Evolutionary conservation across 2,113 vertebrate species (phyloP), one percentile per base, ranked within the genome.

Genomic region (Apaloderma vittatum): DNA sequence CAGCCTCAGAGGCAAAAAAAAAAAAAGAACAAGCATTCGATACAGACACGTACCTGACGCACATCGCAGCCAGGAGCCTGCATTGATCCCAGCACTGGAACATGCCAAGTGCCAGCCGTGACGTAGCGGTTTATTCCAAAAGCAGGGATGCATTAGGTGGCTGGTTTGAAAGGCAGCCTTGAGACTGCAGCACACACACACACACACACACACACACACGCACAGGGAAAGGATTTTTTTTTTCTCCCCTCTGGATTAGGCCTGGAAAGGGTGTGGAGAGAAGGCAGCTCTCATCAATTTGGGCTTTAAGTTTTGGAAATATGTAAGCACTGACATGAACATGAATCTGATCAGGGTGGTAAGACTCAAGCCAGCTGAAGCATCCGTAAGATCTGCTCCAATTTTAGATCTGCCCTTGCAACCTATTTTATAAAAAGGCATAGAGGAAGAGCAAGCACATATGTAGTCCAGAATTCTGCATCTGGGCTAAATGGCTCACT

Each of bases 11-110:
- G 51, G 8, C 5, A 22, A 15, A 59, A 15, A 10, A 26, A 27
- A 54, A 49, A 37, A 81, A 27, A 54, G 46, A 37, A 81, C 49
- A n/a, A 37, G 51, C 96, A 12, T 73, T 88, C 48, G 17, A 59
- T 6, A 9, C 18, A 90, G 57, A 59, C 93, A 97, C 96, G 16
- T 96, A 98, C 97, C 98, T 98, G 98, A 93, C 84, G 95, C 94
- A 97, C 96, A 96, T 92, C 78, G 58, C 94, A 96, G 95, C 86
- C 49, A 97, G 96, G 90, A 98, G 95, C 86, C 81, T 21, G 91
- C 97, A 97, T 15, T 81, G 93, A 49, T 97, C 82, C 96, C 98
- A 98, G 94, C 96, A 95, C 34, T 90, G 96, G 26, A 94, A 96
- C 98, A 97, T 97, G 97, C 96, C 96, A 79, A 82, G 93, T 32